Base-by-base conservation (phyloP, 2,888 invertebrate genomes). In the Ophion ventricosus region DNA sequence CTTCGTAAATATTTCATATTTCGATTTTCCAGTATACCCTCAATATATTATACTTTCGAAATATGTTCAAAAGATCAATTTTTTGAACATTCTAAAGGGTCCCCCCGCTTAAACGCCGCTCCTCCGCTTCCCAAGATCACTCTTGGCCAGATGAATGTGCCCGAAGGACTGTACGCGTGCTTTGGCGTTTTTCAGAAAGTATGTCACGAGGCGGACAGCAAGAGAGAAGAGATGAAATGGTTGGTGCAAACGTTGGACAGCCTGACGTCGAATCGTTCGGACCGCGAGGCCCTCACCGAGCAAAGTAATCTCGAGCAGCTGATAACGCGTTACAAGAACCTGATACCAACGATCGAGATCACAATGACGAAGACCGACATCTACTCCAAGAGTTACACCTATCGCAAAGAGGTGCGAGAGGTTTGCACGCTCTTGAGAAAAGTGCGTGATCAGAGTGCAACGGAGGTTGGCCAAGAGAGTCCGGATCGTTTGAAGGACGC, bases 191-290 rank as follows among this genome's bases (percentile, higher is more conserved):
- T 82, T 3, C 94, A 98, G 98, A 96, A 96, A 93, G 97, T 98
- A 89, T 98, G 98, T 92, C 96, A 96, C 84, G 98, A 98, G 94
- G 98, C 98, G 54, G 98, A 98, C 92, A 95, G 95, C 82, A 97
- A 97, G 92, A 96, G 98, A 35, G 98, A 98, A 93, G 98, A 98
- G 90, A 98, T 98, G 97, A 98, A 98, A 92, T 98, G 98, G 98
- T 94, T 99, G 78, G 98, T 98, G 0, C 98, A 98, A 93, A 97
- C 97, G 17, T 94, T 99, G 74, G 98, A 99, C 90, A 96, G 96
- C 89, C 95, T 99, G 83, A 95, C 97, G 25, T 96, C 97, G 81
- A 97, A 97, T 91, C 96, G 97, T 88, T 96, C 97, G 14, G 97
- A 98, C 90, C 95, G 95, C 66, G 97, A 98, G 93, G 97, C 97